Evolutionary conservation across 2,888 invertebrate genomes (phyloP), one percentile per base, ranked within the genome.

Genomic region (Belgica antarctica): DNA sequence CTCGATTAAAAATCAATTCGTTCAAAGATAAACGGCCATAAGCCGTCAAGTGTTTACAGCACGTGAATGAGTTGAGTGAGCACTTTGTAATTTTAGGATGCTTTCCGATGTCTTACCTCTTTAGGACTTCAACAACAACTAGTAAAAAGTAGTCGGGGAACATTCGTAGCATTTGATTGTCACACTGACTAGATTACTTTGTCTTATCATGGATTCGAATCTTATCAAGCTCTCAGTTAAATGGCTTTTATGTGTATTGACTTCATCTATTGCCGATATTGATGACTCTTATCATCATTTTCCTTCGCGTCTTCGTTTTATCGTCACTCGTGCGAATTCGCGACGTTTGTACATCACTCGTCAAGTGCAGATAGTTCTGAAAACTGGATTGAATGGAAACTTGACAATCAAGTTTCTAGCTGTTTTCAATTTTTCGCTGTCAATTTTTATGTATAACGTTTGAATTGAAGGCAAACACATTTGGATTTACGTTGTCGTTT

Each of bases 71-170:
- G 22, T 10, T 41, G 52, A 52, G 12, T 22, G 52, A 19, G 2
- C 17, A 52, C 17, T 22, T n/a, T 52, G 22, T n/a, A 41, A 41
- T 41, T n/a, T 31, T 12, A 52, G 17, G 52, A n/a, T n/a, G n/a
- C n/a, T n/a, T n/a, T n/a, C n/a, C n/a, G n/a, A n/a, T 19, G 52
- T 52, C 52, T 52, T 52, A 52, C 52, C 52, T 52, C 19, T 22
- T 52, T 52, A 52, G 22, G 22, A 52, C 12, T 22, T 52, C 52
- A 5, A 52, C 17, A 17, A 52, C 2, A 22, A 52, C 52, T 52
- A 52, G 52, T 22, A 22, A 8, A 22, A 52, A 52, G 22, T 19
- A 52, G 52, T 52, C 22, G 17, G 22, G 22, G 17, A 52, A 52
- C 22, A 52, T 17, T 52, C 22, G 22, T 17, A 17, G 2, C 22